Evolutionary conservation across 1,140 invertebrate species (phyloP).

Genomic region (Hylaeus volcanicus): DNA sequence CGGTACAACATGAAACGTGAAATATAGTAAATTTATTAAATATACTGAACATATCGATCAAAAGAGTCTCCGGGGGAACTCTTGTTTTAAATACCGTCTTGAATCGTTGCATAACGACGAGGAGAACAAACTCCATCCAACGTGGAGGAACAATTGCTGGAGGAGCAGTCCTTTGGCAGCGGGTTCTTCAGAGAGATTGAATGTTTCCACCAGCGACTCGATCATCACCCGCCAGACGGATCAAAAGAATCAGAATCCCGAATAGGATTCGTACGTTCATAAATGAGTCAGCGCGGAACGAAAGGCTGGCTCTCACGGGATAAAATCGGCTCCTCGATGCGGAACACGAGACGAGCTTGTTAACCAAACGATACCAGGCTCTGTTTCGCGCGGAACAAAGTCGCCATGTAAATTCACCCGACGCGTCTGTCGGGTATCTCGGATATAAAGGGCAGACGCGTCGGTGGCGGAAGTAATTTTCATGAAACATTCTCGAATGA

Average conservation of each 20-base stretch:
- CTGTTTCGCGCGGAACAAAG: constrained; percentile 57
- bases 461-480: constrained; percentile 63
- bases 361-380: constrained; percentile 52
- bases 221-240: constrained; percentile 11
- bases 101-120: not conserved
- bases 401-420: constrained; percentile 60
- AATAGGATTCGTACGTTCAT: constrained; percentile 9
- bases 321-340: constrained; percentile 25
- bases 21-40: not conserved
- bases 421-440: constrained; percentile 52
- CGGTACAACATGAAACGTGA: not conserved
- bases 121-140: constrained; percentile 20
- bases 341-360: constrained; percentile 32
- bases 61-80: not conserved
- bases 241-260: constrained; percentile 8
- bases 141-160: not conserved
- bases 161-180: not conserved
- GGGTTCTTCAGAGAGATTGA: constrained; percentile 12
- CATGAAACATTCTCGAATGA: constrained; percentile 67
- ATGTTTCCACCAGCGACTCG: constrained; percentile 22
- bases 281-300: constrained; percentile 6
- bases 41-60: not conserved
- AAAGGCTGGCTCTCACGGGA: constrained; percentile 7
- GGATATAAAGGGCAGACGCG: constrained; percentile 56
- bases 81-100: not conserved